Evolutionary conservation across 2,888 invertebrate species (phyloP).

Genomic region (Herminia tarsipennalis): DNA sequence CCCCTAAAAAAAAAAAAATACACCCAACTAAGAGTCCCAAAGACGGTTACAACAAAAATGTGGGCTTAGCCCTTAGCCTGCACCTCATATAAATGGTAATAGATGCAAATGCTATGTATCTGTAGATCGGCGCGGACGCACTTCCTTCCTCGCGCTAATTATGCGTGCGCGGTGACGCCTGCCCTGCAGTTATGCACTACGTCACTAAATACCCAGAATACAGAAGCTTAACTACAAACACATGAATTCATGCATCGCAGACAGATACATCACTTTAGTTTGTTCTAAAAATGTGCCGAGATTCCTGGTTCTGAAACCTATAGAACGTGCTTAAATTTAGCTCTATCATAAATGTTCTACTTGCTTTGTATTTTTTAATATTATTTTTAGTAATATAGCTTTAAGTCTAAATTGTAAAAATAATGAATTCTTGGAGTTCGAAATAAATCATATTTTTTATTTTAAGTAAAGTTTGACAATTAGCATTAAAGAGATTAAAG

Average conservation of each 20-base stretch:
- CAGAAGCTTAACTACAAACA: not conserved
- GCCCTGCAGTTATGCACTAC: constrained; percentile 36
- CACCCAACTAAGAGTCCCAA: constrained; percentile 1
- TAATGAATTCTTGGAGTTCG: no score
- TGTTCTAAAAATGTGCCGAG: not conserved
- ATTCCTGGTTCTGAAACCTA: no score
- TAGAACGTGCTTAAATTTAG: no score
- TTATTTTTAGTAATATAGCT: no score
- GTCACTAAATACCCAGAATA: not conserved
- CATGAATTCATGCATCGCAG: not conserved
- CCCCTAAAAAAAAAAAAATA: not conserved
- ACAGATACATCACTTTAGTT: not conserved
- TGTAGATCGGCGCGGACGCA: constrained; percentile 56
- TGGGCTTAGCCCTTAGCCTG: constrained; percentile 42
- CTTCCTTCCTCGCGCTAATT: constrained; percentile 66
- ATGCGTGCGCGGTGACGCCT: constrained; percentile 54
- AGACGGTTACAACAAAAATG: constrained; percentile 43
- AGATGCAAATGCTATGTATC: constrained; percentile 66
- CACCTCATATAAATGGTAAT: constrained; percentile 54
- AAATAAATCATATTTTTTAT: no score
- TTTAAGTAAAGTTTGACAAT: no score
- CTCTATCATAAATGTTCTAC: no score
- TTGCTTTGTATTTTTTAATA: no score
- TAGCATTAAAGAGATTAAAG: no score
- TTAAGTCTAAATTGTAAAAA: no score